Conservation (phyloP, 2,888 invertebrate genomes). For the Cryptus armator region DNA sequence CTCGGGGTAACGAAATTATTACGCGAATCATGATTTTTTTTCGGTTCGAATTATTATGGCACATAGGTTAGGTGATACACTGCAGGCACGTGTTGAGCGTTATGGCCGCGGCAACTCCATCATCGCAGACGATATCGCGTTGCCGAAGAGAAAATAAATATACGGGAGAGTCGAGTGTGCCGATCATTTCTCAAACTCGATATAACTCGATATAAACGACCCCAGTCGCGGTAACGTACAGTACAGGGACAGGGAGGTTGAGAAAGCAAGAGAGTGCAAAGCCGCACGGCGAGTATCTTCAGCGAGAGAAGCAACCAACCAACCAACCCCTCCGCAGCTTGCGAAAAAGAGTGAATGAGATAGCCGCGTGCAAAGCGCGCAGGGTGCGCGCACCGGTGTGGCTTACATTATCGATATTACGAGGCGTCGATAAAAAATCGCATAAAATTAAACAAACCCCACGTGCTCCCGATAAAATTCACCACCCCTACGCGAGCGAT, state of each 20-base stretch:
- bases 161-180: slow-evolving; percentile 68
- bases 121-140: slow-evolving; percentile 27
- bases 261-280: slow-evolving; percentile 24
- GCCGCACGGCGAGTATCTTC: background rate
- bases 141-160: slow-evolving; percentile 45
- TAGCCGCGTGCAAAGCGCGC: slow-evolving; percentile 51
- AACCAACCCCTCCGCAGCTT: slow-evolving; percentile 4
- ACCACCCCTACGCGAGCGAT: slow-evolving; percentile 49
- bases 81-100: slow-evolving; percentile 18
- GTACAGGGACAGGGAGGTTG: slow-evolving; percentile 16
- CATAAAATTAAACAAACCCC: slow-evolving; percentile 84
- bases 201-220: slow-evolving; percentile 83
- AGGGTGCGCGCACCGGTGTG: slow-evolving; percentile 71
- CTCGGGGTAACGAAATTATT: too few species aligned
- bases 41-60: background rate
- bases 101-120: slow-evolving; percentile 29
- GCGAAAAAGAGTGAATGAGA: slow-evolving; percentile 16
- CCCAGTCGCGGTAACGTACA: slow-evolving; percentile 50
- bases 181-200: slow-evolving; percentile 83
- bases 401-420: slow-evolving; percentile 85
- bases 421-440: slow-evolving; percentile 85
- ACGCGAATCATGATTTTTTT: background rate
- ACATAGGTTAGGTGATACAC: background rate
- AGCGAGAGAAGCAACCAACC: background rate
- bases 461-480: slow-evolving; percentile 80